These are phyloP conservation scores for Drosophila ironensis DNA, from an alignment of 1,140 invertebrate species.

Conservation along the genomic window DNA sequence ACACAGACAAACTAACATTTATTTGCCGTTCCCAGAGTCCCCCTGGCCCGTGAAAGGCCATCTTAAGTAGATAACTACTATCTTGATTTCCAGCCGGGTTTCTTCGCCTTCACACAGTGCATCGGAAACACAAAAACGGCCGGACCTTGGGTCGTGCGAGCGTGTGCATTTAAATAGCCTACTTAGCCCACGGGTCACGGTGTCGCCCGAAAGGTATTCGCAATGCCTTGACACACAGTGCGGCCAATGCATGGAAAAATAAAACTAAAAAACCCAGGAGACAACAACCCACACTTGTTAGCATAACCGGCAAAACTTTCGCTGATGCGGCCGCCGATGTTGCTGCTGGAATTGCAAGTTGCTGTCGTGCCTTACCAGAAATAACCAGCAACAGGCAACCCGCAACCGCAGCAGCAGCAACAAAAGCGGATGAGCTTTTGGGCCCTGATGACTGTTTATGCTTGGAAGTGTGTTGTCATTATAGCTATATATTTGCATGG, in stretches of 20 bases:
- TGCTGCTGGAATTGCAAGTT: not conserved
- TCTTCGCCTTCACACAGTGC: not conserved
- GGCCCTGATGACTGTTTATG: not conserved
- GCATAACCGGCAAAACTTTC: conserved; percentile 54
- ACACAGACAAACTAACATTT: not conserved
- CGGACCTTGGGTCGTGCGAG: conserved; percentile 5
- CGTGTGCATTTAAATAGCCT: conserved; percentile 13
- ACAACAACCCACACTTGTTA: conserved; percentile 55
- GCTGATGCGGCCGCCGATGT: conserved; percentile 24
- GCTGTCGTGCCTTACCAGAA: not conserved
- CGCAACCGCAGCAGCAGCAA: not conserved
- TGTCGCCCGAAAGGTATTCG: not conserved
- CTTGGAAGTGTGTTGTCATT: conserved; percentile 15
- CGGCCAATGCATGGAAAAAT: not conserved
- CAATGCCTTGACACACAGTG: conserved; percentile 44
- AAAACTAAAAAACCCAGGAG: not conserved
- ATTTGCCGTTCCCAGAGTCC: conserved; percentile 13
- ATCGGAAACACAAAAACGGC: not conserved
- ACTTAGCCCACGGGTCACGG: not conserved
- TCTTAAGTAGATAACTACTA: conserved; percentile 20
- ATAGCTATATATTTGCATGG: conserved; percentile 37
- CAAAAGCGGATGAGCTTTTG: not conserved
- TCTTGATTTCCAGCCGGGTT: conserved; percentile 17
- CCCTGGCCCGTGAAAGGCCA: conserved; percentile 8
- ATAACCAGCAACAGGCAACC: not conserved